Conservation (phyloP, 2,888 invertebrate genomes). For the Harpalus rufipes region DNA sequence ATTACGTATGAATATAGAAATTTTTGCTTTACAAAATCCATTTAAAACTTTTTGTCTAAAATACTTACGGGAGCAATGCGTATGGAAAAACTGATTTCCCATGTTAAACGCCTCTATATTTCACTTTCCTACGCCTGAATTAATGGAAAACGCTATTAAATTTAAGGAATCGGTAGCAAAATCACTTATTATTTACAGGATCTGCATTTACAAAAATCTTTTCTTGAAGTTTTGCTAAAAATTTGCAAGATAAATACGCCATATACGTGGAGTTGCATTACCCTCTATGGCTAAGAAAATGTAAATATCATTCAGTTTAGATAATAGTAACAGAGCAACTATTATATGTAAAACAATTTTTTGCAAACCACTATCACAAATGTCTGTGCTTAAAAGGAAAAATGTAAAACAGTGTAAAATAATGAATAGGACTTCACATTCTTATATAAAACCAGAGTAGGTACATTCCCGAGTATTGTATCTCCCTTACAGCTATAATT, state of each 20-base stretch:
- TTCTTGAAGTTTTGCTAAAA: neutral
- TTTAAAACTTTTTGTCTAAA: too few species aligned
- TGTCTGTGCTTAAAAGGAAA: constrained; percentile 11
- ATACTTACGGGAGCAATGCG: too few species aligned
- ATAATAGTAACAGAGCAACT: constrained; percentile 16
- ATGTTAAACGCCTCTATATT: too few species aligned
- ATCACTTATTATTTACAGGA: too few species aligned
- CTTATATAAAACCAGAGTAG: neutral
- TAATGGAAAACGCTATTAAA: too few species aligned
- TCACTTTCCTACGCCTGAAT: too few species aligned
- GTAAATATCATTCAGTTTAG: constrained; percentile 16
- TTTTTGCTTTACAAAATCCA: too few species aligned
- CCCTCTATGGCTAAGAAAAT: constrained; percentile 2
- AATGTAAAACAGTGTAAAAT: constrained; percentile 6
- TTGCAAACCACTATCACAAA: constrained; percentile 1
- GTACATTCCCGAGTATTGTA: neutral
- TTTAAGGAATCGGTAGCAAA: too few species aligned
- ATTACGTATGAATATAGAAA: too few species aligned
- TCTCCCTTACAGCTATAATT: constrained; percentile 9
- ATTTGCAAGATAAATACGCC: neutral
- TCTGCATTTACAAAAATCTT: too few species aligned
- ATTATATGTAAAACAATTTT: constrained; percentile 45
- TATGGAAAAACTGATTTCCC: too few species aligned
- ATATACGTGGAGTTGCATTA: neutral
- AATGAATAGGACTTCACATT: neutral